A percentile compares a stretch with the other conserved stretches of the same genome.
These are phyloP conservation scores for Sylvietta virens DNA, from an alignment of 2,113 vertebrate species.

Conservation along the genomic window DNA sequence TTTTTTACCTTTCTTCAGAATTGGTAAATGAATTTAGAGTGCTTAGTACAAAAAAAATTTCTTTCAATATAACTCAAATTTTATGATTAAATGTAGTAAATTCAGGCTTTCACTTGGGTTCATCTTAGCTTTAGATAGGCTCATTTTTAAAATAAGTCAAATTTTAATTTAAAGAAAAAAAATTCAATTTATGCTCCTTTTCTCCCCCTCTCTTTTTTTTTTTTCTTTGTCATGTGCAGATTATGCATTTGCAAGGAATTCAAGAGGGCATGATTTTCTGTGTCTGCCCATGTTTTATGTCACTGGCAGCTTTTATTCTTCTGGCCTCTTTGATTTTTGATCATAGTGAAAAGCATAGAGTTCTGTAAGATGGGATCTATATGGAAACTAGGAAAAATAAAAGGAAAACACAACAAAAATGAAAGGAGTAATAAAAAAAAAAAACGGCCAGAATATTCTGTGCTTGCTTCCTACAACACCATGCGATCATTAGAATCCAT, in stretches of 20 bases:
- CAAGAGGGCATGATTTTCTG: background rate
- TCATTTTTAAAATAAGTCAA: background rate
- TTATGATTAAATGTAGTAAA: background rate
- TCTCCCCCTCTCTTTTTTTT: fast-evolving
- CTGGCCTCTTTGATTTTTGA: background rate
- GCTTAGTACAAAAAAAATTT: background rate
- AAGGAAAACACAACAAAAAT: background rate
- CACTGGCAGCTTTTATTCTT: background rate
- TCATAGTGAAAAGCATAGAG: background rate
- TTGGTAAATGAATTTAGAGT: background rate
- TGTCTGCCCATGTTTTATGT: background rate
- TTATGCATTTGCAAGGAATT: background rate
- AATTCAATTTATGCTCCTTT: background rate
- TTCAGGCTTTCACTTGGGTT: background rate
- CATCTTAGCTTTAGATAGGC: background rate
- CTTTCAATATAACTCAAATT: background rate
- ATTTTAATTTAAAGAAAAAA: background rate
- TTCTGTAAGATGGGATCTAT: background rate
- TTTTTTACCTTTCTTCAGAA: background rate
- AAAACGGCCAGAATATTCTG: background rate
- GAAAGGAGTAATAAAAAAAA: background rate
- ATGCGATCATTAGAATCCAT: fast-evolving
- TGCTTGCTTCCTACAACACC: background rate
- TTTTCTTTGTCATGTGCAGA: background rate
- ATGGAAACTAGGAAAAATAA: background rate